Base-by-base conservation (phyloP, 2,797 vertebrate genomes). In the Salarias fasciatus region DNA sequence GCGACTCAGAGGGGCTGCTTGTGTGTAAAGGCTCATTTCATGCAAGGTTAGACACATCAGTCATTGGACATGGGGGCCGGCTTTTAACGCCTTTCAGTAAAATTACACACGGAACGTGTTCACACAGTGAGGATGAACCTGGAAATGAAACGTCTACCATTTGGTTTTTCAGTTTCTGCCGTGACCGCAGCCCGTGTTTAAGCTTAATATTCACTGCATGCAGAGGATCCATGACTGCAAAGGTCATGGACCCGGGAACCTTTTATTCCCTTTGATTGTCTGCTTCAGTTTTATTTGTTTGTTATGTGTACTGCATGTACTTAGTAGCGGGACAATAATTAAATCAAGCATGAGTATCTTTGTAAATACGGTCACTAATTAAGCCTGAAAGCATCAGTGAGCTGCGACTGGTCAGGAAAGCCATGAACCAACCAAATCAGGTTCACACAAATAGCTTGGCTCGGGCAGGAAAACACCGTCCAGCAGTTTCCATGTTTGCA, bases 11-110 rank as follows among this genome's bases (percentile, higher is more conserved):
- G 70, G 63, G 76, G 65, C 74, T 72, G 65, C 74, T 72, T 85
- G 50, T 72, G 78, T 86, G 80, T 89, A 85, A 85, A 90, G 82
- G 76, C 90, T 91, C 84, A 91, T 93, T 93, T 92, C 90, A 89
- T 90, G 90, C 92, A 90, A 92, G 90, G 90, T 92, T 93, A 90
- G 86, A 91, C 90, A 90, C 88, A 89, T 93, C 90, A 90, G 73
- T 93, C 91, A 90, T 77, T 80, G 80, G 82, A 89, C 87, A 82
- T 55, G 64, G 76, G 76, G 80, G 55, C 74, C 67, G 82, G 83
- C 82, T 88, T 86, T 85, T 80, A 84, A 84, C 70, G 79, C 77
- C 81, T 90, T 83, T 89, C 88, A 89, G 80, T 86, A 76, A 89
- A 85, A 88, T 84, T 83, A 85, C 86, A 86, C 84, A 82, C 72